Percentiles rank a stretch among this genome's conserved stretches.
phyloP scores from a whole-genome alignment of 1,140 invertebrate species.

The Drosophila eugracilis region DNA sequence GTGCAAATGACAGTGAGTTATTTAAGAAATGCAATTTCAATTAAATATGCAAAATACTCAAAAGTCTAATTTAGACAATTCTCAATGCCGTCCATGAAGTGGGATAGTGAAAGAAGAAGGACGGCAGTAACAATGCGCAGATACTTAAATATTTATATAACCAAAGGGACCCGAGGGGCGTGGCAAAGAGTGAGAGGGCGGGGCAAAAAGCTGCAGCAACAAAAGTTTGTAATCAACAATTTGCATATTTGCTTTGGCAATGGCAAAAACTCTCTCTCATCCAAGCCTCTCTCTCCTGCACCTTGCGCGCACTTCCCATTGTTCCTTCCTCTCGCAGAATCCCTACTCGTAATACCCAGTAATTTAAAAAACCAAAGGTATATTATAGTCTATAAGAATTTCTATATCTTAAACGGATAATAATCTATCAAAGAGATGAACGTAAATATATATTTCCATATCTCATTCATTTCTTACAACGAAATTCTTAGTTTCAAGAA shows the following conservation, averaged over 20 bases:
- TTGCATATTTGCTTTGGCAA: conserved; percentile 83
- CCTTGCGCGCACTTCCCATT: conserved; percentile 65
- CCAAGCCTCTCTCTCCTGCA: conserved; percentile 57
- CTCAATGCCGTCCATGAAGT: conserved; percentile 44
- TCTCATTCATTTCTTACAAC: too few relatives aligned
- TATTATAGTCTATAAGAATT: too few relatives aligned
- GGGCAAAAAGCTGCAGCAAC: conserved; percentile 41
- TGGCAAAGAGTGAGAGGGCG: neutral
- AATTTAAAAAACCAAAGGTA: neutral
- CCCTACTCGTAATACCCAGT: conserved; percentile 29
- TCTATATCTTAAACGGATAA: too few relatives aligned
- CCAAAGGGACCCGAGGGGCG: conserved; percentile 20
- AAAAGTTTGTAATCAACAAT: conserved; percentile 83
- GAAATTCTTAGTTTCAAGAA: too few relatives aligned
- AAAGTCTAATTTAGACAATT: conserved; percentile 82
- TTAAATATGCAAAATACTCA: conserved; percentile 84
- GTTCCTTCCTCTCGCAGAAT: conserved; percentile 37
- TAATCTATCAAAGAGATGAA: too few relatives aligned
- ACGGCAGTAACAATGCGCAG: conserved; percentile 65
- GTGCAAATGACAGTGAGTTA: conserved; percentile 78
- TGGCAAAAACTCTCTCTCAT: conserved; percentile 58
- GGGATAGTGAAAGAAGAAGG: conserved; percentile 8
- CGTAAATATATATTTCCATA: too few relatives aligned
- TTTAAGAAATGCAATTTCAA: conserved; percentile 84
- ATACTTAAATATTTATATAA: conserved; percentile 83